Conservation (phyloP, 2,797 vertebrate species). For the Muscicapa striata region DNA sequence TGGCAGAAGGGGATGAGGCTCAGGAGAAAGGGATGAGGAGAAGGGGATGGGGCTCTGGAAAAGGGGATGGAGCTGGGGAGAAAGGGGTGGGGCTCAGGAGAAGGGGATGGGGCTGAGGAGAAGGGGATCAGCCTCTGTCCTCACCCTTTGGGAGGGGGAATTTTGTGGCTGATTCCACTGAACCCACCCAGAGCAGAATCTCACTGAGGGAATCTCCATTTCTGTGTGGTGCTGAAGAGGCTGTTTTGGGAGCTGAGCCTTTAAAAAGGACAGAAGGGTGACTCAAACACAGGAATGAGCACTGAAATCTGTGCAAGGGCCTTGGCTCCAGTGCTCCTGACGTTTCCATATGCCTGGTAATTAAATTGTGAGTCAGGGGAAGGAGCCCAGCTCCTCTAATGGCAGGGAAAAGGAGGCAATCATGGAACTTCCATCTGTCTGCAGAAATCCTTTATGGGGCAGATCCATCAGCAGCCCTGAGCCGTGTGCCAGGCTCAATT, state of each 20-base stretch:
- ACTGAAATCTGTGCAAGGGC: not conserved
- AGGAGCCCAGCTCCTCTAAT: constrained; percentile 55
- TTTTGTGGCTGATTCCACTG: not conserved
- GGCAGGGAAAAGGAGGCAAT: constrained; percentile 51
- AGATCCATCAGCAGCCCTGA: constrained; percentile 54
- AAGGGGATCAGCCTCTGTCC: not conserved
- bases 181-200: not conserved
- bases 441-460: constrained; percentile 46
- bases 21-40: not conserved
- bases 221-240: rapidly evolving
- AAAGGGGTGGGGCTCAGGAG: not conserved
- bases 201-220: not conserved
- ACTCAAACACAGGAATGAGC: not conserved
- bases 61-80: not conserved
- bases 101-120: rapidly evolving
- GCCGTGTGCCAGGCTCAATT: constrained; percentile 57
- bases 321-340: not conserved
- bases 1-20: too few relatives aligned
- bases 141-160: rapidly evolving
- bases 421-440: constrained; percentile 61
- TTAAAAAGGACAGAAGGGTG: not conserved
- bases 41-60: not conserved
- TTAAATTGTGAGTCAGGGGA: constrained; percentile 47
- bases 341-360: constrained; percentile 39
- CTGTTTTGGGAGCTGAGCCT: not conserved